A percentile compares a stretch with the other conserved stretches of the same genome.
Evolutionary conservation across 2,797 vertebrate species (phyloP).

Genomic region (Rhabdophis nuchalis): DNA sequence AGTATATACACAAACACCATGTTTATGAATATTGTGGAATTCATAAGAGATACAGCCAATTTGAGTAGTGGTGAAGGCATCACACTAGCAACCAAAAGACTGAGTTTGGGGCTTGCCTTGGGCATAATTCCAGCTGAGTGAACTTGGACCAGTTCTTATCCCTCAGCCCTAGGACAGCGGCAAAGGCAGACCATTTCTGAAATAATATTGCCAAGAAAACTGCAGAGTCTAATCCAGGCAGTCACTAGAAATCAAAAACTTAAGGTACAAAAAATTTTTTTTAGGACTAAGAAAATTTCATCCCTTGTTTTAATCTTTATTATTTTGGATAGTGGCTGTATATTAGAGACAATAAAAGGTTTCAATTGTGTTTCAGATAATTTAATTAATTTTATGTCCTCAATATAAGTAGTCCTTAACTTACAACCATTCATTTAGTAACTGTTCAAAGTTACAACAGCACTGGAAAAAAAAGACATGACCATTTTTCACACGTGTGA

Average conservation of each 20-base stretch:
- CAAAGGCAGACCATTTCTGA: background rate
- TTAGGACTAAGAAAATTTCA: background rate
- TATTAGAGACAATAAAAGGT: background rate
- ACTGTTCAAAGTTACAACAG: background rate
- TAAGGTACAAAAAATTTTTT: background rate
- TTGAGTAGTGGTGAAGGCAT: background rate
- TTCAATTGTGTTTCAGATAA: background rate
- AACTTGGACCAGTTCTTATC: background rate
- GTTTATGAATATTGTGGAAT: background rate
- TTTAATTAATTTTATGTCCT: background rate
- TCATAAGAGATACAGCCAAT: background rate
- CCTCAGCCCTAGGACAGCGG: background rate
- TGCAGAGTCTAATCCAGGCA: background rate
- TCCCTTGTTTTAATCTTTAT: background rate
- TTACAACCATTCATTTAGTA: background rate
- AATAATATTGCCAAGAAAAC: background rate
- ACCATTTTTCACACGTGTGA: background rate
- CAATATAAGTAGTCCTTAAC: background rate
- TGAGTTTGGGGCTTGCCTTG: background rate
- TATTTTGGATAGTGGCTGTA: background rate
- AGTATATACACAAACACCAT: background rate
- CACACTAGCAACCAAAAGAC: background rate
- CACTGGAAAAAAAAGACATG: background rate
- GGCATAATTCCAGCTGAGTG: background rate
- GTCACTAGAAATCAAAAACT: background rate